Evolutionary conservation across 2,797 vertebrate genomes (phyloP).

Genomic region (Urophycis tenuis): DNA sequence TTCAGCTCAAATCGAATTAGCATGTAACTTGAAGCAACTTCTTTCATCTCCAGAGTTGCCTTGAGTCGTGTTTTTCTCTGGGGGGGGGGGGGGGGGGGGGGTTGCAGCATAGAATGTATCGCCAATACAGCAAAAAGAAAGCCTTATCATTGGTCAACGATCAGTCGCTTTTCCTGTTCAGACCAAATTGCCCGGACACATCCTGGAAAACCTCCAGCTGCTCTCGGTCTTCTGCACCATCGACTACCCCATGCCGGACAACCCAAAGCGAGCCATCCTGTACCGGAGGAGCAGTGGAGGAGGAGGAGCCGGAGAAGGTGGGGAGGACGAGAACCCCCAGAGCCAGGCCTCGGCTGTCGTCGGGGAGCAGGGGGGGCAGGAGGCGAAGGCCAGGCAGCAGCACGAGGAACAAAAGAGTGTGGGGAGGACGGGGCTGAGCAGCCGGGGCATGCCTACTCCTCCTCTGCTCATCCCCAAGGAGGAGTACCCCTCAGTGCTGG

Average conservation of each 20-base stretch:
- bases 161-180: conserved; percentile 39
- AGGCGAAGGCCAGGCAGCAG: conserved; percentile 42
- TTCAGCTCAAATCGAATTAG: no score
- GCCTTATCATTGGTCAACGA: neutral
- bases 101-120: no score
- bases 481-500: conserved; percentile 86
- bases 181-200: conserved; percentile 77
- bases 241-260: conserved; percentile 83
- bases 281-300: conserved; percentile 71
- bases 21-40: no score
- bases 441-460: conserved; percentile 70
- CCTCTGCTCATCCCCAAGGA: conserved; percentile 81
- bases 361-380: conserved; percentile 37
- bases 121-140: no score
- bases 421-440: conserved; percentile 52
- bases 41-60: no score
- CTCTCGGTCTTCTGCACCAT: conserved; percentile 84
- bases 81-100: neutral
- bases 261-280: conserved; percentile 87
- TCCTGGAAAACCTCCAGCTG: conserved; percentile 78
- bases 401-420: neutral
- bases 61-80: no score
- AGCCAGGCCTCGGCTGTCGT: conserved; percentile 36
- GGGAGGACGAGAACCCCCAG: conserved; percentile 69
- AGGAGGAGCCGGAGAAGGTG: conserved; percentile 5